Percentiles rank a stretch among this genome's conserved stretches.
Evolutionary conservation across 2,888 invertebrate species (phyloP).

Genomic region (Lithosia quadra): DNA sequence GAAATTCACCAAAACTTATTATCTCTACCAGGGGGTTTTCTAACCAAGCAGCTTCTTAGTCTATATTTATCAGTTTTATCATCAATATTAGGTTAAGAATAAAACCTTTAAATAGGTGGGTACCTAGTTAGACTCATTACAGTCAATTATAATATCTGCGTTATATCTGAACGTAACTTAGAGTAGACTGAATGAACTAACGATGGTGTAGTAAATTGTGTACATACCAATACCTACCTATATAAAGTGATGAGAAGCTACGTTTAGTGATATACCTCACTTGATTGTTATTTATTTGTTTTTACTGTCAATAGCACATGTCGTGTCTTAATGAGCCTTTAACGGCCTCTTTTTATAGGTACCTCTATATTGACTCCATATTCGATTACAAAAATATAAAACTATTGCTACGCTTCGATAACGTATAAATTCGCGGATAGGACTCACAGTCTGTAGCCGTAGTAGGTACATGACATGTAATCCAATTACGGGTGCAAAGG

Average conservation of each 20-base stretch:
- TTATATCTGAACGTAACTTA: background rate
- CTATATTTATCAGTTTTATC: too few species aligned
- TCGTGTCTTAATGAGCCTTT: too few species aligned
- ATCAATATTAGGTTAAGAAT: too few species aligned
- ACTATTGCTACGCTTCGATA: background rate
- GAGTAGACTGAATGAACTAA: background rate
- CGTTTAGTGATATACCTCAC: background rate
- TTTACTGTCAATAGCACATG: background rate
- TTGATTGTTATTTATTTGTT: background rate
- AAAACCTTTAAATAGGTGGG: too few species aligned
- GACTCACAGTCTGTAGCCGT: background rate
- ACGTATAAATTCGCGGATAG: background rate
- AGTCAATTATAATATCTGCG: background rate
- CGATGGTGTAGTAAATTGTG: background rate
- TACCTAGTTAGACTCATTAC: too few species aligned
- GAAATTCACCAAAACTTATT: too few species aligned
- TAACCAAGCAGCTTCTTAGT: too few species aligned
- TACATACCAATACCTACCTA: too few species aligned
- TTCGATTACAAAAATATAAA: background rate
- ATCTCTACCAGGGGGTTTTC: too few species aligned
- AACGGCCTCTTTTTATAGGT: too few species aligned
- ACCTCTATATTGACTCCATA: background rate
- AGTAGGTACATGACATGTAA: slow-evolving; percentile 37
- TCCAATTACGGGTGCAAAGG: slow-evolving; percentile 59
- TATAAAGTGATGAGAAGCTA: background rate